Conservation (phyloP, 2,888 invertebrate species). For the Odontocolon sp. region DNA sequence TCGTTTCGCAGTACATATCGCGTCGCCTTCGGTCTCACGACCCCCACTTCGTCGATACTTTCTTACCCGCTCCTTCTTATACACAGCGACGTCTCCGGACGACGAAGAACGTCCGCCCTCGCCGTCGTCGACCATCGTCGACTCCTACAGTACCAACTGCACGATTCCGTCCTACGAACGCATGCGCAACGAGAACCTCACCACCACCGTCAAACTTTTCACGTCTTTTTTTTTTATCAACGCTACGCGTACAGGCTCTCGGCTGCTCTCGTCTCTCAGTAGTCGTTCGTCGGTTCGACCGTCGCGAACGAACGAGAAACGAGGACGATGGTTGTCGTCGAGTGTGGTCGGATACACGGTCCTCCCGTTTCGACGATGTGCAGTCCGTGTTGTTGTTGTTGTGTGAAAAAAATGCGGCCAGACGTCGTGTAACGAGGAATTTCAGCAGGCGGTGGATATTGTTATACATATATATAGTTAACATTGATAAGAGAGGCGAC, state of each 20-base stretch:
- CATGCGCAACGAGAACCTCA: constrained; percentile 64
- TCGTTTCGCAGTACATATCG: background rate
- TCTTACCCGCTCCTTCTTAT: background rate
- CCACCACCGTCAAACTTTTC: constrained; percentile 61
- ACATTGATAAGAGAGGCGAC: background rate
- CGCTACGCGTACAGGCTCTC: constrained; percentile 29
- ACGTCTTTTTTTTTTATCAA: constrained; percentile 58
- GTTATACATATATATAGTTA: constrained; percentile 20
- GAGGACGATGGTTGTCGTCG: constrained; percentile 48
- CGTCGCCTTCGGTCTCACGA: background rate
- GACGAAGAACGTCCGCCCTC: constrained; percentile 14
- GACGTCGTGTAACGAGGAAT: constrained; percentile 43
- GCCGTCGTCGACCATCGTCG: background rate
- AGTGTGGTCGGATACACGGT: constrained; percentile 51
- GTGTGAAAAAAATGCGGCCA: constrained; percentile 35
- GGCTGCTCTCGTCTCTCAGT: constrained; percentile 40
- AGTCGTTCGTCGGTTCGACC: constrained; percentile 56
- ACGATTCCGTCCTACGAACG: constrained; percentile 10
- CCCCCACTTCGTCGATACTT: background rate
- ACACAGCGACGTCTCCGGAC: background rate
- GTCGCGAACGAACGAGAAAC: constrained; percentile 36
- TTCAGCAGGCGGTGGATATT: constrained; percentile 6
- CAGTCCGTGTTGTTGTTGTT: constrained; percentile 43
- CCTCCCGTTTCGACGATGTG: constrained; percentile 44
- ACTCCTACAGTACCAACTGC: constrained; percentile 44